Evolutionary conservation across 2,888 invertebrate species (phyloP).

Genomic region (Archips xylosteana): DNA sequence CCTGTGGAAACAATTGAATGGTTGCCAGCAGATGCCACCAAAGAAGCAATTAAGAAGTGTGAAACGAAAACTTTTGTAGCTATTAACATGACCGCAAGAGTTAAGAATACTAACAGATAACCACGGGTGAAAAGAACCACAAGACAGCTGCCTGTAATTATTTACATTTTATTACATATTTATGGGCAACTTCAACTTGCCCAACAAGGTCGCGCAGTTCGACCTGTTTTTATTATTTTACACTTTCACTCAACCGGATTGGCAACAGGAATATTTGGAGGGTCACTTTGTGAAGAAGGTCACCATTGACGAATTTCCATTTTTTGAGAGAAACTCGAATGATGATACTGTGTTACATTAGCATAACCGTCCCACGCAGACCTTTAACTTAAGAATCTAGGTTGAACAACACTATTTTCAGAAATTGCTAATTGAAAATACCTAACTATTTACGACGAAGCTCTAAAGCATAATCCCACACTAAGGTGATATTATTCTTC

Average conservation of each 20-base stretch:
- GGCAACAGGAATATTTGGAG: constrained; percentile 17
- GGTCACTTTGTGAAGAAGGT: constrained; percentile 19
- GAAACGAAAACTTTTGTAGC: not conserved
- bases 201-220: constrained; percentile 16
- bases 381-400: constrained; percentile 1
- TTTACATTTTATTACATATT: constrained; percentile 27
- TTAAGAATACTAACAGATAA: not conserved
- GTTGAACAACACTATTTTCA: constrained; percentile 2
- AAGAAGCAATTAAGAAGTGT: not conserved
- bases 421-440: not conserved
- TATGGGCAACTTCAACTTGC: not conserved
- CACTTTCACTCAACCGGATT: constrained; percentile 33
- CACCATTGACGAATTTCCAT: constrained; percentile 38
- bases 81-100: not conserved
- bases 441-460: not conserved
- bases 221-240: constrained; percentile 20
- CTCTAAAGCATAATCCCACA: not conserved
- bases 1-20: not conserved
- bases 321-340: constrained; percentile 27
- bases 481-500: not conserved
- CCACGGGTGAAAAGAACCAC: not conserved
- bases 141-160: constrained; percentile 8
- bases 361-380: constrained; percentile 23
- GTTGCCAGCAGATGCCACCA: not conserved
- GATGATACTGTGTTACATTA: constrained; percentile 28